A percentile compares a stretch with the other conserved stretches of the same genome.
phyloP scores from a whole-genome alignment of 2,113 vertebrate genomes.

The Oncorhynchus kisutch region DNA sequence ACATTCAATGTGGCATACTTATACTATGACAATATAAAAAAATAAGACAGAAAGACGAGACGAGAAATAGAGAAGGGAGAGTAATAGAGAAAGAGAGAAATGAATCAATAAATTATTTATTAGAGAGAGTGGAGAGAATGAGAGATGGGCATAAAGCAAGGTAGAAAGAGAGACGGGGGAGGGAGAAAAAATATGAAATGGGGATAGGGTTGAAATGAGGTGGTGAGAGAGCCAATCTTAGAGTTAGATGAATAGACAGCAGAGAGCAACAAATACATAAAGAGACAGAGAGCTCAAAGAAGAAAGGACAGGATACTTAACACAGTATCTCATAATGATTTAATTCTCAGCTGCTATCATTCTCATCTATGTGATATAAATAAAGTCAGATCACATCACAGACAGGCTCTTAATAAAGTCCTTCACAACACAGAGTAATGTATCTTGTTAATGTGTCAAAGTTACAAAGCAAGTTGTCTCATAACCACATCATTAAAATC shows the following conservation, averaged over 20 bases:
- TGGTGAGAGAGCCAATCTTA: not conserved
- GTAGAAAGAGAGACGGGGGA: not conserved
- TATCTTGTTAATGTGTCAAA: constrained; percentile 11
- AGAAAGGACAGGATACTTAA: not conserved
- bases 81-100: not conserved
- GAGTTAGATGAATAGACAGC: not conserved
- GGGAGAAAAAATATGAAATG: not conserved
- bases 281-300: not conserved
- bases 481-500: constrained; percentile 15
- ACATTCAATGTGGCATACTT: not conserved
- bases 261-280: not conserved
- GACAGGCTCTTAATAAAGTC: constrained; percentile 7
- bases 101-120: constrained; percentile 30
- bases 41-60: constrained; percentile 15
- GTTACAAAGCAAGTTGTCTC: constrained; percentile 18
- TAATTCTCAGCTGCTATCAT: constrained; percentile 17
- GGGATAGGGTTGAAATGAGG: not conserved
- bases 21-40: not conserved
- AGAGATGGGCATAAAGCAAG: not conserved
- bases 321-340: constrained; percentile 11
- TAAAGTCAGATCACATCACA: constrained; percentile 29
- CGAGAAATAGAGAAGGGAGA: constrained; percentile 1
- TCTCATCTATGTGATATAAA: constrained; percentile 37
- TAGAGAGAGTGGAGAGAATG: not conserved
- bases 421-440: not conserved